These are phyloP conservation scores for Smutsia gigantea DNA, from an alignment of 2,797 vertebrate species.

Conservation along the genomic window DNA sequence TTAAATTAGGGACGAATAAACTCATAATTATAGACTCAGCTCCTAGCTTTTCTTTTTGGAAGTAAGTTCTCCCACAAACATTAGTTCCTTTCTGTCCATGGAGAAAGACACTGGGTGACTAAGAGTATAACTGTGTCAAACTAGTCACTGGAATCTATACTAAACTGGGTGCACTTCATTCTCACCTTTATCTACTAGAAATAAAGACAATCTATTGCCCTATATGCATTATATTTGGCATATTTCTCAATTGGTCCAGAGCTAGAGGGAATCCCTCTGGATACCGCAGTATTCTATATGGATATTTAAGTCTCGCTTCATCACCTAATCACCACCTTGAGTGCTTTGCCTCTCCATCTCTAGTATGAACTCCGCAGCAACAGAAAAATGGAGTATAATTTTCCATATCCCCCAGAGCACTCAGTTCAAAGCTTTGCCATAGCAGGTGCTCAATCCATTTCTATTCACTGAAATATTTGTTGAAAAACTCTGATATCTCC, in stretches of 20 bases:
- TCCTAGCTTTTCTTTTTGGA: slow-evolving; percentile 14
- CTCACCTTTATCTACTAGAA: neutral
- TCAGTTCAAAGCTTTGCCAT: slow-evolving; percentile 8
- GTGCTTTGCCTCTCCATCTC: neutral
- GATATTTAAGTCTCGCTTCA: neutral
- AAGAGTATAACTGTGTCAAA: neutral
- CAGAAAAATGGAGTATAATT: neutral
- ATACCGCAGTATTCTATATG: neutral
- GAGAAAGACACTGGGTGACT: neutral
- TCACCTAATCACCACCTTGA: slow-evolving; percentile 4
- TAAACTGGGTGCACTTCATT: neutral
- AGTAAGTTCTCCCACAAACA: neutral
- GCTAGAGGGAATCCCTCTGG: neutral
- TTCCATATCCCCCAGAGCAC: slow-evolving; percentile 3
- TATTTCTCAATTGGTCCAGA: neutral
- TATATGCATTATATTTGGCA: neutral
- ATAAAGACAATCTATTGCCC: neutral
- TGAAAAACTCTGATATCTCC: slow-evolving; percentile 62
- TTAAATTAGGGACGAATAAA: neutral
- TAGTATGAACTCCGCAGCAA: neutral
- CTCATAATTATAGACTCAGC: neutral
- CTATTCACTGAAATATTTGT: slow-evolving; percentile 70
- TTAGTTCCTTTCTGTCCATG: neutral
- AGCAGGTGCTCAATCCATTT: slow-evolving; percentile 49
- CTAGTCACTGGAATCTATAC: neutral